Conservation (phyloP, 2,888 invertebrate species). For the Crepidodera aurea region DNA sequence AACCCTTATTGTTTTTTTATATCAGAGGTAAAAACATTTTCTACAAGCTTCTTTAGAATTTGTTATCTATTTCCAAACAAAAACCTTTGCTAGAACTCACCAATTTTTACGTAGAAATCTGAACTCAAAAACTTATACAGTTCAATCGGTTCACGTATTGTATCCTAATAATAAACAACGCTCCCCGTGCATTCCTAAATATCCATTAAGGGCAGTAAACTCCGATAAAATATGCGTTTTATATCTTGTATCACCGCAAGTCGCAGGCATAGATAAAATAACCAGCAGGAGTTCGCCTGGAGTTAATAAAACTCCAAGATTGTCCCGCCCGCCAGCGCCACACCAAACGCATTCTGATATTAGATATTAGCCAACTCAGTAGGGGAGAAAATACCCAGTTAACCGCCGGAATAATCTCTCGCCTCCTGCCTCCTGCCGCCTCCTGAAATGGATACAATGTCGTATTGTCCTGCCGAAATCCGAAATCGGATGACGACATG, state of each 20-base stretch:
- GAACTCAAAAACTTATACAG: too few species aligned
- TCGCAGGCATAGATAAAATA: conserved; percentile 34
- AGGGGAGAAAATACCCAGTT: conserved; percentile 36
- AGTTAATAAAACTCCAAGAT: conserved; percentile 33
- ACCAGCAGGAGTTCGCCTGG: conserved; percentile 25
- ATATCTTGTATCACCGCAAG: conserved; percentile 28
- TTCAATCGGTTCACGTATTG: too few species aligned
- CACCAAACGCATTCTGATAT: conserved; percentile 40
- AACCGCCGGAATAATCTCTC: conserved; percentile 33
- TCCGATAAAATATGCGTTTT: conserved; percentile 15
- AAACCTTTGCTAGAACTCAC: too few species aligned
- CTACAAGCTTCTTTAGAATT: too few species aligned
- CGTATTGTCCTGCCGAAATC: conserved; percentile 29
- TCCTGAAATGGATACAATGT: conserved; percentile 33
- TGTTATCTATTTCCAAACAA: too few species aligned
- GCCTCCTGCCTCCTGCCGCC: conserved; percentile 17
- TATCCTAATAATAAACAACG: too few species aligned
- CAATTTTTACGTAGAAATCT: too few species aligned
- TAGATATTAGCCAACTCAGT: conserved; percentile 40
- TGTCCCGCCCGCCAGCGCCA: conserved; percentile 32
- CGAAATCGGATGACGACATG: background rate
- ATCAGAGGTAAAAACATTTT: too few species aligned
- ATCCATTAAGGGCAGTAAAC: conserved; percentile 11
- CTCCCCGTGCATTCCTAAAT: conserved; percentile 12
- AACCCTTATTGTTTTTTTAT: too few species aligned